Percentiles rank a stretch among this genome's conserved stretches.
phyloP scores from a whole-genome alignment of 1,140 invertebrate genomes.

The Drosophila azteca region DNA sequence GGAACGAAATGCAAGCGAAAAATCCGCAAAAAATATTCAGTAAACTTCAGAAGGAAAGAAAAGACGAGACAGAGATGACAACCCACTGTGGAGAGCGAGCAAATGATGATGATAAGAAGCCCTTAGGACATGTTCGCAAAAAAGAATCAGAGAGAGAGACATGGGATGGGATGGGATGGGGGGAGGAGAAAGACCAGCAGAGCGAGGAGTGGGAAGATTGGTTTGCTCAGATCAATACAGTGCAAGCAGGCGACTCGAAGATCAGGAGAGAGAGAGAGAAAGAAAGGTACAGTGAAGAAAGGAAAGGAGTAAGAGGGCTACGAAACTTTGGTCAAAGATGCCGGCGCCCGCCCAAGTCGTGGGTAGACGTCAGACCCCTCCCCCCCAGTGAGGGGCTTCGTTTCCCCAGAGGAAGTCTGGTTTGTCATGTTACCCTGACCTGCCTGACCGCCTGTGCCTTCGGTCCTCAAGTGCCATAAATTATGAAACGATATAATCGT shows the following conservation, averaged over 20 bases:
- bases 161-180: too few species aligned
- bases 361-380: not conserved
- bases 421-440: conserved; percentile 5
- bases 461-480: conserved; percentile 24
- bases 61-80: conserved; percentile 33
- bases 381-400: not conserved
- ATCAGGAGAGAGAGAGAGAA: too few species aligned
- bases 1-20: conserved; percentile 37
- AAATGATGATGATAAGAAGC: conserved; percentile 40
- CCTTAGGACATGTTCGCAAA: conserved; percentile 51
- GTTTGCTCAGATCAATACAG: too few species aligned
- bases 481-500: conserved; percentile 23
- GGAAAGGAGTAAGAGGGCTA: too few species aligned
- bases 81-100: conserved; percentile 10
- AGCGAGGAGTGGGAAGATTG: conserved; percentile 9
- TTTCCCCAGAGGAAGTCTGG: conserved; percentile 1
- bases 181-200: conserved; percentile 6
- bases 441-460: not conserved
- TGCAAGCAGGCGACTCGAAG: too few species aligned
- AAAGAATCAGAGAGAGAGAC: not conserved
- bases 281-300: too few species aligned
- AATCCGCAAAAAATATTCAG: conserved; percentile 5
- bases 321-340: conserved; percentile 8
- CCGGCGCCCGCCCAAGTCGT: conserved; percentile 47
- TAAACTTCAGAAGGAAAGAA: conserved; percentile 13